Evolutionary conservation across 2,797 vertebrate genomes (phyloP).

Genomic region (Sylvilagus floridanus): DNA sequence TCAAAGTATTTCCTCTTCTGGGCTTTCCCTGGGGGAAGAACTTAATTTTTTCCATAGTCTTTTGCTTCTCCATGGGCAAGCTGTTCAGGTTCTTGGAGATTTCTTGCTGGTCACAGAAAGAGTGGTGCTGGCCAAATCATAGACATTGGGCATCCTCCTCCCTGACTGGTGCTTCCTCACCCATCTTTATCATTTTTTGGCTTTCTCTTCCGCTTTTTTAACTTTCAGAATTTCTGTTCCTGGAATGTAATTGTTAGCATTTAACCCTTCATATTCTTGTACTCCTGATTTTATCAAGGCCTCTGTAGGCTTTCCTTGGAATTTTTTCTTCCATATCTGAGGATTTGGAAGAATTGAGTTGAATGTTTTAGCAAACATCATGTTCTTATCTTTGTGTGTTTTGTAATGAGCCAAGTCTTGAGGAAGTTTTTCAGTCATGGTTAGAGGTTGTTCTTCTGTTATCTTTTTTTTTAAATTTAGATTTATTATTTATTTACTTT

Average conservation of each 20-base stretch:
- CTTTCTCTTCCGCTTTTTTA: constrained; percentile 85
- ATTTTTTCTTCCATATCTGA: constrained; percentile 93
- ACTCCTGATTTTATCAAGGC: constrained; percentile 91
- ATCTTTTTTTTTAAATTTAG: constrained; percentile 70
- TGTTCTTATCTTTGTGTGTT: constrained; percentile 95
- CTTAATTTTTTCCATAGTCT: constrained; percentile 94
- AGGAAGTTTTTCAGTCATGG: constrained; percentile 92
- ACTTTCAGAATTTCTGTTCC: constrained; percentile 93
- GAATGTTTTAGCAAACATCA: constrained; percentile 91
- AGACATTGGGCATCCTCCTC: constrained; percentile 90
- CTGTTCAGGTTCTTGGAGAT: constrained; percentile 91
- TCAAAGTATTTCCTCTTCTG: constrained; percentile 92
- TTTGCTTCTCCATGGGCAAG: constrained; percentile 90
- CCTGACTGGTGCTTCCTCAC: constrained; percentile 91
- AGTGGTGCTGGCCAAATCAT: constrained; percentile 92
- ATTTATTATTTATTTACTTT: too few relatives aligned
- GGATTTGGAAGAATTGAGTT: constrained; percentile 95
- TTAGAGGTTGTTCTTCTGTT: constrained; percentile 90
- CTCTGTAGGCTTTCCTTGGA: constrained; percentile 94
- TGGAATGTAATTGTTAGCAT: constrained; percentile 93
- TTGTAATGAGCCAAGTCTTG: constrained; percentile 93
- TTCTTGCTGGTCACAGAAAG: constrained; percentile 91
- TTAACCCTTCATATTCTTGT: constrained; percentile 91
- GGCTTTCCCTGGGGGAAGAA: constrained; percentile 90
- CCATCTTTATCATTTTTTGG: constrained; percentile 74